These are phyloP conservation scores for Octopus bimaculoides DNA, from an alignment of 1,140 invertebrate species.

Conservation along the genomic window DNA sequence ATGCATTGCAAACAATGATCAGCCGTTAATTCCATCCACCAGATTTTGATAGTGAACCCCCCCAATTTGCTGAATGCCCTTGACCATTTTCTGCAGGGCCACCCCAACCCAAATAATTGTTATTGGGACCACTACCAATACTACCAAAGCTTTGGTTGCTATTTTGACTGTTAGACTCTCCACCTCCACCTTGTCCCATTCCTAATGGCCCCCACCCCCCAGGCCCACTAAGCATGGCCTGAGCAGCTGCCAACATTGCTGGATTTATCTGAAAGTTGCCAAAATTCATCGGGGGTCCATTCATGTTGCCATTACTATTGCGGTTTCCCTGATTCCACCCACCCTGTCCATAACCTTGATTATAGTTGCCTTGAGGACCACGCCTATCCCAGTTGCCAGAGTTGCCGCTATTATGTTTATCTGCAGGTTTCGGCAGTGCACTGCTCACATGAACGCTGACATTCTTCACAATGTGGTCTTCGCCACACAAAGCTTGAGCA, in stretches of 20 bases:
- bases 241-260: slow-evolving; percentile 50
- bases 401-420: not conserved
- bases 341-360: not conserved
- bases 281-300: slow-evolving; percentile 9
- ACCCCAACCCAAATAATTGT: slow-evolving; percentile 23
- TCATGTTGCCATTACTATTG: not conserved
- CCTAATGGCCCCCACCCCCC: slow-evolving; percentile 41
- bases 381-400: not conserved
- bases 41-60: slow-evolving; percentile 21
- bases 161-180: not conserved
- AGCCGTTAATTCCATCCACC: slow-evolving; percentile 21
- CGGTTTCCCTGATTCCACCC: not conserved
- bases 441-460: slow-evolving; percentile 92
- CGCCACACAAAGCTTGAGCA: slow-evolving; percentile 84
- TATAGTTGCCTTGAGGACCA: not conserved
- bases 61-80: slow-evolving; percentile 19
- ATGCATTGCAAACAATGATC: slow-evolving; percentile 2
- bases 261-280: slow-evolving; percentile 26
- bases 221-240: slow-evolving; percentile 44
- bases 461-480: slow-evolving; percentile 93
- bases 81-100: slow-evolving; percentile 21
- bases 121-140: not conserved
- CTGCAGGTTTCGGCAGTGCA: slow-evolving; percentile 77
- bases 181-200: slow-evolving; percentile 18
- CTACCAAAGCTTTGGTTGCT: not conserved